Percentiles rank a stretch among this genome's conserved stretches.
These are phyloP conservation scores for Ceratosolen solmsi DNA, from an alignment of 1,140 invertebrate species.

Conservation along the genomic window DNA sequence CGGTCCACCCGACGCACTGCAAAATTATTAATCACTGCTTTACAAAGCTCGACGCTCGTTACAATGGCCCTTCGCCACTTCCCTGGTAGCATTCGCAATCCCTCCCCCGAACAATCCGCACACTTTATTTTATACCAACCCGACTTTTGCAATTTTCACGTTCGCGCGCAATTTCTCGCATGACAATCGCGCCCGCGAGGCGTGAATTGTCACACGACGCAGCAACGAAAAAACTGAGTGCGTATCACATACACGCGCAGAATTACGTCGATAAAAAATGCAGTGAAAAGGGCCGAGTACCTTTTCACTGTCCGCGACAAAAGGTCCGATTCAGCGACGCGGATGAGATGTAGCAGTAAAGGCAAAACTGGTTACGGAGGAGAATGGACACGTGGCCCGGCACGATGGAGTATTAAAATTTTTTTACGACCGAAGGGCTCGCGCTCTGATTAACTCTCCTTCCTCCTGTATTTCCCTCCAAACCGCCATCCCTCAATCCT, in stretches of 20 bases:
- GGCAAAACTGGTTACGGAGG: constrained; percentile 41
- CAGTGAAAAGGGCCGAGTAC: constrained; percentile 42
- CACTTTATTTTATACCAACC: constrained; percentile 34
- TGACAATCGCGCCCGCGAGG: constrained; percentile 55
- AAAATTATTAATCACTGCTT: constrained; percentile 62
- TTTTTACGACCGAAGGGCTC: constrained; percentile 48
- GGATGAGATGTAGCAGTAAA: constrained; percentile 35
- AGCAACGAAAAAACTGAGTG: constrained; percentile 6
- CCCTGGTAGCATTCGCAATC: too few species aligned
- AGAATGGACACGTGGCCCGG: constrained; percentile 35
- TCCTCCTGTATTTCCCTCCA: neutral
- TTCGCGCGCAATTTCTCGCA: constrained; percentile 54
- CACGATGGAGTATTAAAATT: constrained; percentile 50
- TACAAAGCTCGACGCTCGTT: constrained; percentile 44
- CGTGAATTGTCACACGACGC: constrained; percentile 55
- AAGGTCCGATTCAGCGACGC: constrained; percentile 44
- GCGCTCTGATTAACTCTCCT: constrained; percentile 50
- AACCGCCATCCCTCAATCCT: too few species aligned
- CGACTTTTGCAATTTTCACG: constrained; percentile 48
- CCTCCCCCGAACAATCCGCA: neutral
- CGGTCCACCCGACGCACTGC: neutral
- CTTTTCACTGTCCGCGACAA: constrained; percentile 44
- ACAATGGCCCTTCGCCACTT: constrained; percentile 7
- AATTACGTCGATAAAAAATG: constrained; percentile 55
- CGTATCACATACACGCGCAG: constrained; percentile 1